These are phyloP conservation scores for Criorhina ranunculi DNA, from an alignment of 2,888 invertebrate species.

Conservation along the genomic window DNA sequence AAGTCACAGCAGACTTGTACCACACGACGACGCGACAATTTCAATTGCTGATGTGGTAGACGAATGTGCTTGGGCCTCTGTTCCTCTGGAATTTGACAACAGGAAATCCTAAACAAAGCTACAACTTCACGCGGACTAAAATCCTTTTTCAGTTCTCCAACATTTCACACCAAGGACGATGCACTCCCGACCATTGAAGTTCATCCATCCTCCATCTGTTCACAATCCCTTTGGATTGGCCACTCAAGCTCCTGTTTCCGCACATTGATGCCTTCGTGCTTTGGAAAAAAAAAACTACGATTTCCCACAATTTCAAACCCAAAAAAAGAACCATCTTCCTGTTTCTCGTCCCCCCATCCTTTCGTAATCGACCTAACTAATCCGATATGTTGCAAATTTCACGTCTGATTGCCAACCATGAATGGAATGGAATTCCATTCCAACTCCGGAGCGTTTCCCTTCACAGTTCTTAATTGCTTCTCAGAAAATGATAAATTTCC, in stretches of 20 bases:
- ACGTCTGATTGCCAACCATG: constrained; percentile 70
- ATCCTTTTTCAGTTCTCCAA: background rate
- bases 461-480: constrained; percentile 76
- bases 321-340: constrained; percentile 43
- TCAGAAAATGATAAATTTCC: constrained; percentile 76
- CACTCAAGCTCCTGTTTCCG: constrained; percentile 42
- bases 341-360: background rate
- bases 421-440: constrained; percentile 70
- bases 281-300: constrained; percentile 60
- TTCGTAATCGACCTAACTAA: constrained; percentile 74
- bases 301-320: constrained; percentile 59
- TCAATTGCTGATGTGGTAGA: too few species aligned
- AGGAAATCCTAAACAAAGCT: too few species aligned
- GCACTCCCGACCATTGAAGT: constrained; percentile 11
- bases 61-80: too few species aligned
- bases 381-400: constrained; percentile 77
- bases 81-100: too few species aligned
- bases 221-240: constrained; percentile 46
- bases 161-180: background rate
- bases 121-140: too few species aligned
- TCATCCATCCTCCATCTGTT: constrained; percentile 51
- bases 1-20: too few species aligned
- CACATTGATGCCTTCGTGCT: constrained; percentile 23
- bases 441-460: constrained; percentile 45
- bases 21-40: too few species aligned